These are phyloP conservation scores for Peucedramus taeniatus DNA, from an alignment of 2,113 vertebrate genomes.

Conservation along the genomic window DNA sequence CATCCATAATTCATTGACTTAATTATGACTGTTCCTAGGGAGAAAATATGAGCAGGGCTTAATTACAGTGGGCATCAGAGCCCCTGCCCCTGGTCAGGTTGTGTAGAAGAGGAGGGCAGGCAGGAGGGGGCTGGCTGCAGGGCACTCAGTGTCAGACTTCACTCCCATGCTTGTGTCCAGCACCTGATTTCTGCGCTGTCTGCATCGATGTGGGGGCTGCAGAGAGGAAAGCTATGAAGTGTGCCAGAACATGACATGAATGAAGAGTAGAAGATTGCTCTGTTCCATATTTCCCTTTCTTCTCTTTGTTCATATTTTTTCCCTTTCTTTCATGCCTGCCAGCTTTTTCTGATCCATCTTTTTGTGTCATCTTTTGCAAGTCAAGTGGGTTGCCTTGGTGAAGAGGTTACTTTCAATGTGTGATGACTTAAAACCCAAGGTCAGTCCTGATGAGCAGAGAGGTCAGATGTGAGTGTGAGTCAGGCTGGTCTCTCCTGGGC, in stretches of 20 bases:
- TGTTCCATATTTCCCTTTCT: background rate
- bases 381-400: background rate
- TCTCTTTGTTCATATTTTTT: background rate
- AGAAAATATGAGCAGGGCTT: background rate
- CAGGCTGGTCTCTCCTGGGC: background rate
- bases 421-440: background rate
- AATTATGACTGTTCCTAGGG: background rate
- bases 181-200: background rate
- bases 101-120: background rate
- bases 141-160: background rate
- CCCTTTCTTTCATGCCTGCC: background rate
- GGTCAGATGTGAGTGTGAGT: background rate
- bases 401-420: background rate
- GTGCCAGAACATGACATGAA: background rate
- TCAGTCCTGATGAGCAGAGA: background rate
- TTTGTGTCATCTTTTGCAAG: background rate
- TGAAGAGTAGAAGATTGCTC: background rate
- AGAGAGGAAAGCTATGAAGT: background rate
- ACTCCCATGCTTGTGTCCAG: background rate
- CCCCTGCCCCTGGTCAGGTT: background rate
- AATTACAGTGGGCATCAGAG: background rate
- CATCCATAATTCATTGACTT: background rate
- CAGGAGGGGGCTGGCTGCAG: background rate
- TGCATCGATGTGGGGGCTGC: background rate
- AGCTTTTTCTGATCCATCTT: background rate